Evolutionary conservation across 2,888 invertebrate genomes (phyloP), one percentile per base, ranked within the genome.

Genomic region (Volucella inflata): DNA sequence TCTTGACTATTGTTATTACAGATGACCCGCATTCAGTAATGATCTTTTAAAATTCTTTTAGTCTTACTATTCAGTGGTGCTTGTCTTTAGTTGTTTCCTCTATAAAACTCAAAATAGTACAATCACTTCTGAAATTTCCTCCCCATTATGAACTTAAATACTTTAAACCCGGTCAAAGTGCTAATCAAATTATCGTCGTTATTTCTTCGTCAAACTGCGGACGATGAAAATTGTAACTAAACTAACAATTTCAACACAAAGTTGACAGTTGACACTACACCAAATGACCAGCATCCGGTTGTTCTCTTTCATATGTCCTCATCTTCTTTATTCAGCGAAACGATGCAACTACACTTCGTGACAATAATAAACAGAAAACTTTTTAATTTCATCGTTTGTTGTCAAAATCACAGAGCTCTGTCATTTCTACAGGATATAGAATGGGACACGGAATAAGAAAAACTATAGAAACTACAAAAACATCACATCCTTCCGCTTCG

Each of bases 341-440:
- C 10, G 12, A 67, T 21, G 14, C 46, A 36, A 67, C 1, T 2
- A 53, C 21, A 30, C n/a, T 51, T 51, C 53, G 51, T 46, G 44
- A 57, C 55, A 64, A 79, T 46, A 55, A 51, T 42, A 51, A 64
- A 21, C 30, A 48, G 57, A 70, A 78, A 74, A 67, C 67, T 80
- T 74, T 80, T 80, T 80, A 80, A 80, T 80, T 74, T 80, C 79
- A 72, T 80, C 65, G 74, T 67, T 74, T 74, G 79, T 80, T 74
- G 79, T 80, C 79, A 60, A 74, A 79, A 74, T 80, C 74, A 79
- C 79, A 64, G 50, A 65, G 59, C 53, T 59, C n/a, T 59, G 44
- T 44, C 50, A 71, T 75, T 65, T 57, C 30, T 30, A 21, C 21
- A 50, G 68, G 46, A 30, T 8, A 60, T 44, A 51, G 67, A 46